A percentile compares a stretch with the other conserved stretches of the same genome.
These are phyloP conservation scores for Ramphastos sulfuratus DNA, from an alignment of 2,113 vertebrate genomes.

Conservation along the genomic window DNA sequence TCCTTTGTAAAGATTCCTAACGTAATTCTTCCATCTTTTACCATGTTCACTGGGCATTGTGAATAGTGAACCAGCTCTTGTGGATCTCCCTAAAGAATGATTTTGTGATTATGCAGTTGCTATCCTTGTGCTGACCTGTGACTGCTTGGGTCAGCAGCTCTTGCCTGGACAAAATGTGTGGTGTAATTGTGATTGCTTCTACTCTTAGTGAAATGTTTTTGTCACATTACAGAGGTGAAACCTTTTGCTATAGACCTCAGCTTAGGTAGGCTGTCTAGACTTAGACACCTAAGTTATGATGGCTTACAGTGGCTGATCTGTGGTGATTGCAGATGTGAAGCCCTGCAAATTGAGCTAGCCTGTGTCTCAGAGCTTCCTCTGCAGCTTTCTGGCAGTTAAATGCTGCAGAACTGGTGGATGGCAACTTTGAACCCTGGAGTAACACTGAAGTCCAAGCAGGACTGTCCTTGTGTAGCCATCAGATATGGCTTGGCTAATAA, in stretches of 20 bases:
- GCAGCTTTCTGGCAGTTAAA: neutral
- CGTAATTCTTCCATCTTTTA: neutral
- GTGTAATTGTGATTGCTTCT: neutral
- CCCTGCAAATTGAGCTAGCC: neutral
- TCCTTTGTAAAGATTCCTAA: neutral
- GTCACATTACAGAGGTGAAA: neutral
- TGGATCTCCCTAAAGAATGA: neutral
- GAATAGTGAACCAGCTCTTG: neutral
- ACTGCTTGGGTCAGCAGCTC: neutral
- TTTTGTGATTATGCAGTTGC: neutral
- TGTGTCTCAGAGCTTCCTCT: neutral
- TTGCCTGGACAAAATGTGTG: neutral
- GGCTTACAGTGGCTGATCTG: neutral
- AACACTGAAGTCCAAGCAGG: accelerated
- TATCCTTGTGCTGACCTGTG: neutral
- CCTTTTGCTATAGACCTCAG: neutral
- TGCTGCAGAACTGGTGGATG: neutral
- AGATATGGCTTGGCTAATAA: neutral
- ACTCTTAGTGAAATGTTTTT: neutral
- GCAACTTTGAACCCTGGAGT: neutral
- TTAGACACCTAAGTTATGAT: neutral
- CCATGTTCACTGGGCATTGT: neutral
- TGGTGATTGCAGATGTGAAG: accelerated
- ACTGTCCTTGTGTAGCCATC: accelerated
- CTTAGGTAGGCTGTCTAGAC: neutral